Evolutionary conservation across 2,113 vertebrate species (phyloP).

Genomic region (Eulemur macaco): DNA sequence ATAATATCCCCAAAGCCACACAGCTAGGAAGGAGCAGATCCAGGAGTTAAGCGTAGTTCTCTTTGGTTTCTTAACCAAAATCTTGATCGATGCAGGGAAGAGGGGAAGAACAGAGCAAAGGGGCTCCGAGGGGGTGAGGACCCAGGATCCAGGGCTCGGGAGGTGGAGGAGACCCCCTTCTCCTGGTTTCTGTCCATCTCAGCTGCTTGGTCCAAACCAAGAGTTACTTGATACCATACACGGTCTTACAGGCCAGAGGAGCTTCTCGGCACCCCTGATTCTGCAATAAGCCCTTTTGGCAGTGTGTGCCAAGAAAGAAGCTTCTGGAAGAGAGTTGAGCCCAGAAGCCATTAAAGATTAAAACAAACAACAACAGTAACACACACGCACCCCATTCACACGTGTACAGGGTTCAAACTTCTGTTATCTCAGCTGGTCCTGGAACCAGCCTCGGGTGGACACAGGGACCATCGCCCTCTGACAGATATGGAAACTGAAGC

Average conservation of each 20-base stretch:
- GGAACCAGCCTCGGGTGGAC: background rate
- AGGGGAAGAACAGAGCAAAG: too few species aligned
- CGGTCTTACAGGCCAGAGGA: background rate
- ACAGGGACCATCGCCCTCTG: background rate
- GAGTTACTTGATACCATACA: background rate
- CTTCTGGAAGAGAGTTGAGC: conserved; percentile 6
- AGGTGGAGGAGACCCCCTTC: background rate
- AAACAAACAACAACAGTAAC: background rate
- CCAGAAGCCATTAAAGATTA: background rate
- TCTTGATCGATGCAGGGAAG: background rate
- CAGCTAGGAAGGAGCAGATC: background rate
- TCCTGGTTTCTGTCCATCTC: background rate
- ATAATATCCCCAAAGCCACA: background rate
- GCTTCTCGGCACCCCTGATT: background rate
- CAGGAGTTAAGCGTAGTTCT: background rate
- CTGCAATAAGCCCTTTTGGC: background rate
- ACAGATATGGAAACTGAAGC: background rate
- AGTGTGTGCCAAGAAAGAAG: background rate
- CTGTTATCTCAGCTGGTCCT: background rate
- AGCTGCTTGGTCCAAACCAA: background rate
- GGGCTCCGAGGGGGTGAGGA: fast-evolving
- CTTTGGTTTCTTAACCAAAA: background rate
- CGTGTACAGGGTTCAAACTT: background rate
- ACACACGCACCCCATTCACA: too few species aligned
- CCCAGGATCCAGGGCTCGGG: background rate